Conservation (phyloP, 2,797 vertebrate species). For the Fundulus diaphanus region DNA sequence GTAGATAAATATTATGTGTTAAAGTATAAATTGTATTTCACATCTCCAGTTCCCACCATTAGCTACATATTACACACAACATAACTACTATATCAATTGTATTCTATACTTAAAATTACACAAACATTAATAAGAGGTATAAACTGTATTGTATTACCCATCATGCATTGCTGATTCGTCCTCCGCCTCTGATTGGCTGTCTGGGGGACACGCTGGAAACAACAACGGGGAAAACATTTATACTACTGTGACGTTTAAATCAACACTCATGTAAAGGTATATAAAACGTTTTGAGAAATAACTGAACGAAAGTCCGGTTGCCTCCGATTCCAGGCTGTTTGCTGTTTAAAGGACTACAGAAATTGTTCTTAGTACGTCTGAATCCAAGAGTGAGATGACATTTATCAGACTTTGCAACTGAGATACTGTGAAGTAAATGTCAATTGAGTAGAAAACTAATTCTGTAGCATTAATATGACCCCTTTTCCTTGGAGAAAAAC, state of each 20-base stretch:
- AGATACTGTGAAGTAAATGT: too few species aligned
- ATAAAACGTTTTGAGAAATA: too few species aligned
- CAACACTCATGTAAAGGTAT: too few species aligned
- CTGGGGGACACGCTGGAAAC: not conserved
- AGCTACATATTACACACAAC: not conserved
- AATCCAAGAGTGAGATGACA: not conserved
- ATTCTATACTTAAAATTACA: not conserved
- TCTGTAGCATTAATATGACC: too few species aligned
- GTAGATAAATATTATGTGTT: not conserved
- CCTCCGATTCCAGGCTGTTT: too few species aligned
- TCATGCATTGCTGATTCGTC: constrained; percentile 20
- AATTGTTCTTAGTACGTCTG: not conserved
- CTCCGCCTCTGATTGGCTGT: constrained; percentile 41
- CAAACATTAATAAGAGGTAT: not conserved
- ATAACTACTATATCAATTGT: accelerated
- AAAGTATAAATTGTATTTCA: not conserved
- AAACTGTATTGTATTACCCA: constrained; percentile 27
- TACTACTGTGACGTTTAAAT: too few species aligned
- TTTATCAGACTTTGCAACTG: not conserved
- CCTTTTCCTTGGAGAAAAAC: too few species aligned
- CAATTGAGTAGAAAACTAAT: too few species aligned
- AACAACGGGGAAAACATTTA: not conserved
- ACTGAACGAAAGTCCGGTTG: too few species aligned
- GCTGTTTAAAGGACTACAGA: not conserved
- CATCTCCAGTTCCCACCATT: not conserved